Percentiles rank a stretch among this genome's conserved stretches.
Evolutionary conservation across 1,140 invertebrate species (phyloP).

Genomic region (Idris sp.): DNA sequence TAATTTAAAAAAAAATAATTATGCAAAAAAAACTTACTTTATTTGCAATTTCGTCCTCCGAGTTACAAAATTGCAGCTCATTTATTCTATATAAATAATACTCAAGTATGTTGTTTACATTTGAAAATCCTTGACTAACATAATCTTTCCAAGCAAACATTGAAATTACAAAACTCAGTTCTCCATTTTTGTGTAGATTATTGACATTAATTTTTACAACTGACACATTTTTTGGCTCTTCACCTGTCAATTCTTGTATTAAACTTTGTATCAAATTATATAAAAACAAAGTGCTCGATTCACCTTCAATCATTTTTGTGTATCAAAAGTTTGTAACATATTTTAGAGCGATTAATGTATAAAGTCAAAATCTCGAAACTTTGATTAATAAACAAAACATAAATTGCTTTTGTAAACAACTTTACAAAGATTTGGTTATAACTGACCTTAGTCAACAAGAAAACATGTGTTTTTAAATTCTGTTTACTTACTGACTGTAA

Average conservation of each 20-base stretch:
- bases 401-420: too few relatives aligned
- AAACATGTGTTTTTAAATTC: too few relatives aligned
- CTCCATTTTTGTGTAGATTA: constrained; percentile 75
- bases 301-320: too few relatives aligned
- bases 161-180: constrained; percentile 78
- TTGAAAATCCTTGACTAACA: constrained; percentile 45
- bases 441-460: too few relatives aligned
- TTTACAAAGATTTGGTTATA: too few relatives aligned
- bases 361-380: too few relatives aligned
- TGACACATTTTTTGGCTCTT: constrained; percentile 34
- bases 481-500: too few relatives aligned
- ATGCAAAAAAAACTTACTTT: constrained; percentile 55
- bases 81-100: constrained; percentile 52
- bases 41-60: constrained; percentile 40
- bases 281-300: too few relatives aligned
- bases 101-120: constrained; percentile 58
- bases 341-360: too few relatives aligned
- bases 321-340: too few relatives aligned
- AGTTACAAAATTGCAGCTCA: constrained; percentile 6
- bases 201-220: constrained; percentile 78
- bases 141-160: constrained; percentile 77
- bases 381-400: too few relatives aligned
- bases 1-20: background rate
- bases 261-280: constrained; percentile 51
- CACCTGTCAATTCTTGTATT: constrained; percentile 49